A percentile compares a stretch with the other conserved stretches of the same genome.
Evolutionary conservation across 1,140 invertebrate genomes (phyloP).

Genomic region (Heliconius congener): DNA sequence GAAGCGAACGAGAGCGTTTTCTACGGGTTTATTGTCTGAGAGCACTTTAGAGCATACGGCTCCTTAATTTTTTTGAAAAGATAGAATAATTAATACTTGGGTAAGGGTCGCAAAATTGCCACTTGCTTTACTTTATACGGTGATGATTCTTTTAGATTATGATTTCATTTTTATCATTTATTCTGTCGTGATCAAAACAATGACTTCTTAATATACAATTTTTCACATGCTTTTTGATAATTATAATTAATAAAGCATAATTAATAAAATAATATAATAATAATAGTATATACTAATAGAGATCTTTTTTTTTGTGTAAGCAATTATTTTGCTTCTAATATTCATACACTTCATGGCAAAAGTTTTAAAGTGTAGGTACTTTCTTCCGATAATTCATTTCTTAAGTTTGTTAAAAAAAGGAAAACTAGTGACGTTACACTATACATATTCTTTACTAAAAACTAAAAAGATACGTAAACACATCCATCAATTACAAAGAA

Average conservation of each 20-base stretch:
- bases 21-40: slow-evolving; percentile 29
- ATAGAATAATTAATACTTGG: neutral
- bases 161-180: neutral
- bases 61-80: slow-evolving; percentile 28
- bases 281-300: too few species aligned
- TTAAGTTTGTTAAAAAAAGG: neutral
- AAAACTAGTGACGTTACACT: neutral
- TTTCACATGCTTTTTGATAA: too few species aligned
- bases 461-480: neutral
- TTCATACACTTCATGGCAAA: too few species aligned
- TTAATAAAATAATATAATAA: too few species aligned
- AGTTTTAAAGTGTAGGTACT: too few species aligned
- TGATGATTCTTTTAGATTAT: neutral
- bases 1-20: slow-evolving; percentile 52
- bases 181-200: neutral
- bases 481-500: neutral
- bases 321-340: too few species aligned
- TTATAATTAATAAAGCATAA: too few species aligned
- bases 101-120: neutral
- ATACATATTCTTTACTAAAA: neutral
- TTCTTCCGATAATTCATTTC: too few species aligned
- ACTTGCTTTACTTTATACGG: neutral
- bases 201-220: too few species aligned
- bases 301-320: too few species aligned
- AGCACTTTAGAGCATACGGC: slow-evolving; percentile 27